Conservation (phyloP, 64 coral and sea anemone genomes). For the Astreopora myriophthalma region DNA sequence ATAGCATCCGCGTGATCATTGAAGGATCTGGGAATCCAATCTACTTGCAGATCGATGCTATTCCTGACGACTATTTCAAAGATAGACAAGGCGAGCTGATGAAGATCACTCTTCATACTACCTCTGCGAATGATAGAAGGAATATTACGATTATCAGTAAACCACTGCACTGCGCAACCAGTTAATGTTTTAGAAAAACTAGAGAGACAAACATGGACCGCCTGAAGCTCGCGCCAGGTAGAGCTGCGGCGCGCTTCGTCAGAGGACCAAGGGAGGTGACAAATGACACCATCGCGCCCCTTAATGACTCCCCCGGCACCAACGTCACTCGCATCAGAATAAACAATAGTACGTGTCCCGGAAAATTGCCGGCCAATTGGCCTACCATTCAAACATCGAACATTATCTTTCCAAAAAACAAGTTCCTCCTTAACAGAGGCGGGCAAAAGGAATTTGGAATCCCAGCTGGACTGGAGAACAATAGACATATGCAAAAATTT, state of each 20-base stretch:
- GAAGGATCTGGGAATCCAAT: not conserved
- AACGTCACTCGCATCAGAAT: not conserved
- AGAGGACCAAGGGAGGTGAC: not conserved
- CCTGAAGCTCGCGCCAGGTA: constrained; percentile 7
- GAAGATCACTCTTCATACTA: not conserved
- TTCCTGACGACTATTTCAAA: not conserved
- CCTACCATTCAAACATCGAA: not conserved
- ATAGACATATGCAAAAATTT: constrained; percentile 23
- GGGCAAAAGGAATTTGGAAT: not conserved
- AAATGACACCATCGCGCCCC: constrained; percentile 6
- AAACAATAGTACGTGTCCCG: not conserved
- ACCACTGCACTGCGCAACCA: not conserved
- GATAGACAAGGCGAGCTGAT: constrained; percentile 14
- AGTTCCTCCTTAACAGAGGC: not conserved
- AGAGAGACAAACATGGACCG: not conserved
- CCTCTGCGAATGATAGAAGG: not conserved
- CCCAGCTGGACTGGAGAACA: constrained; percentile 17
- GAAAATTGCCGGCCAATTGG: not conserved
- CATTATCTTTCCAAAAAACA: not conserved
- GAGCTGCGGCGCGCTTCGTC: not conserved
- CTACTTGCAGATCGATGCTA: not conserved
- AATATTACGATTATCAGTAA: not conserved
- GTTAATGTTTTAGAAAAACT: not conserved
- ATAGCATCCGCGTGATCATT: not conserved
- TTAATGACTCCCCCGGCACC: not conserved